Evolutionary conservation across 1,140 invertebrate genomes (phyloP), one percentile per base, ranked within the genome.

Genomic region (Bilobella aurantiaca): DNA sequence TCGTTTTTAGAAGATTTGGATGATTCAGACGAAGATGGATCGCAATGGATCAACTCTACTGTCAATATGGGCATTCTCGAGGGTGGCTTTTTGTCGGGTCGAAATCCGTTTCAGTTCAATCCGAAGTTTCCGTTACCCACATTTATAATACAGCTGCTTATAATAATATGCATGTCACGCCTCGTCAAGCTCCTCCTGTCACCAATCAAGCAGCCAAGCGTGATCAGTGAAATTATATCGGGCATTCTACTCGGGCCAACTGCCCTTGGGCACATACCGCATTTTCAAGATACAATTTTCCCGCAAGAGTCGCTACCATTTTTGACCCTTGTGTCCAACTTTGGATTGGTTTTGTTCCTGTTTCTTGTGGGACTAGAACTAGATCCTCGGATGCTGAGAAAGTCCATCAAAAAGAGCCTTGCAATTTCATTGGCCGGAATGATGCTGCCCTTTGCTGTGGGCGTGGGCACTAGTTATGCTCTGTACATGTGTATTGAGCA

Each of bases 381-480:
- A 53, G 71, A 73, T 42, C 67, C 72, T 1, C 53, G 60, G 2
- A 66, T 71, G 60, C 29, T 70, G 32, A 64, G 60, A 28, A 64
- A 67, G 16, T 62, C 63, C 25, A 58, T 71, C 3, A 63, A 63
- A 2, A 71, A 65, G 16, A 59, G 63, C 23, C n/a, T 67, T 18
- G 46, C 60, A 0, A 73, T 73, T 34, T 73, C 72, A 57, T 31
- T 73, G 60, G 69, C 72, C n/a, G 72, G 72, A 34, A 73, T 73
- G 61, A 62, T 63, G 3, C 61, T 73, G 14, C 72, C 72, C 1
- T 72, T 72, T 25, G 46, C n/a, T 25, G 23, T 73, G 23, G 72
- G 71, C 3, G 30, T 42, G 5, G 65, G 32, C 1, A 62, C 67
- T 28, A 71, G 68, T 14, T 73, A 68, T 65, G 63, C 57, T 14